Percentiles rank a stretch among this genome's conserved stretches.
phyloP scores from a whole-genome alignment of 37 sponge, comb jelly and placozoan genomes.

The Lycopodina hypogea region DNA sequence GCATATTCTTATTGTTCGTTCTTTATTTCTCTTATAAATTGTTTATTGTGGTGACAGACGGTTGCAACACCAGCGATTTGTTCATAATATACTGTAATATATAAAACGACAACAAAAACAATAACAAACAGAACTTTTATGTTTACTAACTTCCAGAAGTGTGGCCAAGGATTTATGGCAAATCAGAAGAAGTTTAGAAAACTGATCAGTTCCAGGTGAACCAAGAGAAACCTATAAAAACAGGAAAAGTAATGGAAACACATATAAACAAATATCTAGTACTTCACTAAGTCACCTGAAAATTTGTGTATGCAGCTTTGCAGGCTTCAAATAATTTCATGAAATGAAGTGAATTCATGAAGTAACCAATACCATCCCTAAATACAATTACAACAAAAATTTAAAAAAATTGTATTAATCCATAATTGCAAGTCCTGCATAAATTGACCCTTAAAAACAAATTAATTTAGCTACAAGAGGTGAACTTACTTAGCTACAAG shows the following conservation, averaged over 20 bases:
- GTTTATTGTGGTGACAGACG: neutral
- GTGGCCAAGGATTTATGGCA: conserved; percentile 44
- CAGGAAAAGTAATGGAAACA: neutral
- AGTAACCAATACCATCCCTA: conserved; percentile 51
- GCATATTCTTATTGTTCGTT: neutral
- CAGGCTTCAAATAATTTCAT: conserved; percentile 54
- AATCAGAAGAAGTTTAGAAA: conserved; percentile 44
- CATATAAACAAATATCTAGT: neutral
- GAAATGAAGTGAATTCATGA: conserved; percentile 37
- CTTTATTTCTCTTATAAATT: neutral
- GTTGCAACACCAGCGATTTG: too few species aligned
- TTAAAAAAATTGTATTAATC: neutral
- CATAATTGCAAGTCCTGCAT: too few species aligned
- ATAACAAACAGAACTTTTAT: too few species aligned
- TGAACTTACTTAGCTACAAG: neutral
- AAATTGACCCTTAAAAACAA: neutral
- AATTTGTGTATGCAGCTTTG: conserved; percentile 66
- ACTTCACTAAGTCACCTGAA: conserved; percentile 29
- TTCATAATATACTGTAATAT: too few species aligned
- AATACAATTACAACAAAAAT: neutral
- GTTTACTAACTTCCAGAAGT: conserved; percentile 57
- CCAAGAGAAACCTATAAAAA: conserved; percentile 44
- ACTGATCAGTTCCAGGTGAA: conserved; percentile 51
- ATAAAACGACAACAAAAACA: too few species aligned
- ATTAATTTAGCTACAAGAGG: neutral